phyloP scores from a whole-genome alignment of 2,888 invertebrate species.

The Eilema sororculum region DNA sequence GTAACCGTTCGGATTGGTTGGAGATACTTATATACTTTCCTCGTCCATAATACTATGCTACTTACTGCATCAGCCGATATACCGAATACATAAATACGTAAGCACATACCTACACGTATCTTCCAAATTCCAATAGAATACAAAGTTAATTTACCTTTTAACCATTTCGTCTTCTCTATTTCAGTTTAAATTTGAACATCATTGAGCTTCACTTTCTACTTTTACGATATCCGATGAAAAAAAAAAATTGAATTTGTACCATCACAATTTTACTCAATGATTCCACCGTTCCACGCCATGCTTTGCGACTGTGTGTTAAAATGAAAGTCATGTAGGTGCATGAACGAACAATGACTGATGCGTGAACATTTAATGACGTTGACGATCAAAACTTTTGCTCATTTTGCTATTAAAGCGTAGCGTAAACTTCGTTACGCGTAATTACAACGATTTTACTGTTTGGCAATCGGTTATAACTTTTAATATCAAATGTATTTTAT shows the following conservation, averaged over 20 bases:
- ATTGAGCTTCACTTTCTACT: neutral
- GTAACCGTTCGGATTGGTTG: too few species aligned
- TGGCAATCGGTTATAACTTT: neutral
- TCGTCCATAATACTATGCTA: too few species aligned
- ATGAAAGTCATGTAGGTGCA: slow-evolving; percentile 2
- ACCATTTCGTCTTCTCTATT: neutral
- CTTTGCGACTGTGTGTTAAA: neutral
- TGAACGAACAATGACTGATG: neutral
- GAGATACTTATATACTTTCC: too few species aligned
- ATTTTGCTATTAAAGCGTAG: neutral
- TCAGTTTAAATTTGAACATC: neutral
- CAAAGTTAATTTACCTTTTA: too few species aligned
- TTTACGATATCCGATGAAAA: neutral
- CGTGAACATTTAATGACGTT: neutral
- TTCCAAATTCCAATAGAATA: too few species aligned
- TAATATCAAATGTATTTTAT: neutral
- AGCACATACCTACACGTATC: too few species aligned
- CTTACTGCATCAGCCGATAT: too few species aligned
- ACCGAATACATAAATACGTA: too few species aligned
- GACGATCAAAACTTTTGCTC: neutral
- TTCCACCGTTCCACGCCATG: neutral
- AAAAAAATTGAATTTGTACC: neutral
- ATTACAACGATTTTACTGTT: neutral
- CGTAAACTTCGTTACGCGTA: neutral
- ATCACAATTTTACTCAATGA: neutral